Conservation (phyloP, 2,797 vertebrate species). For the Pteropus rufus region DNA sequence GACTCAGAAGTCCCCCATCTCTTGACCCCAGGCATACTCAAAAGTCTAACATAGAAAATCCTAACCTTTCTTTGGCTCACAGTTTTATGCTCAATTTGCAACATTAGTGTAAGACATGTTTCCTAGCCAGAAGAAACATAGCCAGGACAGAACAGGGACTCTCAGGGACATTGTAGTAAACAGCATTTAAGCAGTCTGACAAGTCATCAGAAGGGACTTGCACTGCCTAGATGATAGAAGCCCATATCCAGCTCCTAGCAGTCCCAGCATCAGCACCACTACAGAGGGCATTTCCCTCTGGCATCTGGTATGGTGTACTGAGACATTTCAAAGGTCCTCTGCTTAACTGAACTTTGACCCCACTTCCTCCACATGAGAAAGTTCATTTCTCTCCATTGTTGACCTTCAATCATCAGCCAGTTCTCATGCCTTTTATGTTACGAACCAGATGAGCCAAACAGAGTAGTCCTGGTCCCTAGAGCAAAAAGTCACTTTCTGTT, state of each 20-base stretch:
- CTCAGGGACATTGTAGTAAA: not conserved
- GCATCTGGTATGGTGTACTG: not conserved
- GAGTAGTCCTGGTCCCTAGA: not conserved
- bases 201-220: not conserved
- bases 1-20: not conserved
- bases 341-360: not conserved
- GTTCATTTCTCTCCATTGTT: not conserved
- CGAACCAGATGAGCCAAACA: not conserved
- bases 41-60: not conserved
- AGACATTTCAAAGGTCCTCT: not conserved
- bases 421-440: not conserved
- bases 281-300: not conserved
- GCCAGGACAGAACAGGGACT: not conserved
- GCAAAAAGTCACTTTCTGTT: not conserved
- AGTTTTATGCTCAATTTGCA: not conserved
- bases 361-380: not conserved
- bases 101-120: not conserved
- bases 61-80: not conserved
- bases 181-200: not conserved
- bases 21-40: not conserved
- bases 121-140: not conserved
- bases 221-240: not conserved
- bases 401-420: not conserved
- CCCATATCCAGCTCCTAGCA: accelerated
- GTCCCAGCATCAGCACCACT: not conserved